Evolutionary conservation across 1,140 invertebrate species (phyloP).

Genomic region (Drosophila nikananu): DNA sequence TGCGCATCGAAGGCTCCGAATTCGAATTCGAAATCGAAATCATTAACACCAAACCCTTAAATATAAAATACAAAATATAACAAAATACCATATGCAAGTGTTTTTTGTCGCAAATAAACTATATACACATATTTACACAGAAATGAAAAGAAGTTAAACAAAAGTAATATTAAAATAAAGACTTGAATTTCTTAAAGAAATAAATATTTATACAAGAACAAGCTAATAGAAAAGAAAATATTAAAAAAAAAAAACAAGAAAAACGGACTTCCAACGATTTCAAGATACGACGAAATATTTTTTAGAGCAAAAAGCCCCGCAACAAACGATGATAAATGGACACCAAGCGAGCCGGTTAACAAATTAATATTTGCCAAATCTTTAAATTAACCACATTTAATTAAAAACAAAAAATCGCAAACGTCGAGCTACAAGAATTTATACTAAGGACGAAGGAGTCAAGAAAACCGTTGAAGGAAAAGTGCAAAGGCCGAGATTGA

Average conservation of each 20-base stretch:
- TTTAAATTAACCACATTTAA: constrained; percentile 24
- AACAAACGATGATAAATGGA: constrained; percentile 22
- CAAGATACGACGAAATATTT: constrained; percentile 80
- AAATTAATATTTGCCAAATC: constrained; percentile 66
- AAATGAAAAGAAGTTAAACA: constrained; percentile 35
- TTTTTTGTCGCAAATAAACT: constrained; percentile 51
- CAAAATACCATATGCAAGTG: constrained; percentile 32
- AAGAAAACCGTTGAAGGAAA: neutral
- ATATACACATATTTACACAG: constrained; percentile 68
- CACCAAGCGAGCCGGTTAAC: constrained; percentile 51
- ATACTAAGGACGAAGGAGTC: constrained; percentile 33
- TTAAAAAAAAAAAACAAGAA: constrained; percentile 23
- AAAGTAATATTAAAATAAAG: constrained; percentile 50
- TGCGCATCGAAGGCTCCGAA: constrained; percentile 28
- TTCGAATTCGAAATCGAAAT: constrained; percentile 10
- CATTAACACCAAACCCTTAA: constrained; percentile 36
- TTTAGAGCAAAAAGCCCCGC: constrained; percentile 33
- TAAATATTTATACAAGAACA: constrained; percentile 68
- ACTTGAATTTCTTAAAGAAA: constrained; percentile 81
- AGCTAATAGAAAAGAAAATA: constrained; percentile 17
- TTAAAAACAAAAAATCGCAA: neutral
- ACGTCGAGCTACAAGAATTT: constrained; percentile 71
- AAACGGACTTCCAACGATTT: constrained; percentile 83
- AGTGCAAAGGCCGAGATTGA: constrained; percentile 18
- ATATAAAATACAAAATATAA: neutral